Percentiles rank a stretch among this genome's conserved stretches.
These are phyloP conservation scores for Caretta caretta DNA, from an alignment of 2,113 vertebrate genomes.

Conservation along the genomic window DNA sequence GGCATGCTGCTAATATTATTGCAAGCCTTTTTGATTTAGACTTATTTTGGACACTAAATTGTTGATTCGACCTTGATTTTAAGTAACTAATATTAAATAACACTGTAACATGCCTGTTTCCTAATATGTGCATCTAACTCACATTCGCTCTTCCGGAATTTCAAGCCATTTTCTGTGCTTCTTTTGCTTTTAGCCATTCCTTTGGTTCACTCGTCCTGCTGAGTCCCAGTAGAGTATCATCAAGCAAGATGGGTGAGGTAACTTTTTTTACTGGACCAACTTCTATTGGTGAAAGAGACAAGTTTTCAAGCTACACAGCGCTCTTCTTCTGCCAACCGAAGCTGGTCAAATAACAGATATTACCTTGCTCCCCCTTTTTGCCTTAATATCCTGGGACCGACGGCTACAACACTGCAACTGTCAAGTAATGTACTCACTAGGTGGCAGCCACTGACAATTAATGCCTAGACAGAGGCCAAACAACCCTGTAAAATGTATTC, in stretches of 20 bases:
- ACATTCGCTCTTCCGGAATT: not conserved
- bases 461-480: not conserved
- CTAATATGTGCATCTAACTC: not conserved
- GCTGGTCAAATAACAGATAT: not conserved
- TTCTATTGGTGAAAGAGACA: not conserved
- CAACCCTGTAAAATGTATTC: not conserved
- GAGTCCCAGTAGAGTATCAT: not conserved
- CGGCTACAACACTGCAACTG: not conserved
- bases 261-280: not conserved
- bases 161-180: not conserved
- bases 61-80: not conserved
- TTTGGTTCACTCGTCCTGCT: not conserved
- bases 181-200: not conserved
- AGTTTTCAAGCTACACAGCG: not conserved
- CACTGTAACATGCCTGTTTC: not conserved
- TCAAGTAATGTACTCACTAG: not conserved
- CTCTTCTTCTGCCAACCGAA: not conserved
- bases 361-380: not conserved
- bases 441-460: constrained; percentile 40
- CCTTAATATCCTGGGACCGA: not conserved
- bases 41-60: not conserved
- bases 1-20: not conserved
- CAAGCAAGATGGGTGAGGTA: not conserved
- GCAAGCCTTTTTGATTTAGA: not conserved
- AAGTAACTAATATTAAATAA: not conserved